phyloP scores from a whole-genome alignment of 2,797 vertebrate genomes.

The Danio jaintianensis region DNA sequence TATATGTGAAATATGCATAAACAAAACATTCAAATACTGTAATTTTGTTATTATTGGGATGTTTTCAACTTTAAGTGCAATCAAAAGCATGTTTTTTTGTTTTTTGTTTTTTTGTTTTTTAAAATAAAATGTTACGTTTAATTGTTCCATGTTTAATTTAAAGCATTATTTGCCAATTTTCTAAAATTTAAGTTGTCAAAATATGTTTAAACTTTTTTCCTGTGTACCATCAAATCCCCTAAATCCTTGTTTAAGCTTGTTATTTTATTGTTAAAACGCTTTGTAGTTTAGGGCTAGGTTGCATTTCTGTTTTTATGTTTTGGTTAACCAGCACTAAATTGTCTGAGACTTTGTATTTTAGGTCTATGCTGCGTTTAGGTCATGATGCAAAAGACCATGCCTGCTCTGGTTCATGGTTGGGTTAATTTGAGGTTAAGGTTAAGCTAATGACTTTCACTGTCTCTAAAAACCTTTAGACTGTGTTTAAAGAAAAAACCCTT shows the following conservation, averaged over 20 bases:
- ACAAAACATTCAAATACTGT: too few relatives aligned
- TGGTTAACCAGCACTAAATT: neutral
- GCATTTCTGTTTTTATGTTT: neutral
- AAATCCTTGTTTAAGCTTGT: neutral
- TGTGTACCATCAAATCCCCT: neutral
- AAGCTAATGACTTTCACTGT: slow-evolving; percentile 30
- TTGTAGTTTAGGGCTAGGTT: neutral
- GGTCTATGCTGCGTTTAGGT: neutral
- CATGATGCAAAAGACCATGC: neutral
- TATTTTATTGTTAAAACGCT: neutral
- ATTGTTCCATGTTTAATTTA: too few relatives aligned
- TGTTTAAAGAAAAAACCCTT: slow-evolving; percentile 29
- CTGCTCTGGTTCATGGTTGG: slow-evolving; percentile 27
- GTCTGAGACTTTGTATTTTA: neutral
- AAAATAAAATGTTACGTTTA: too few relatives aligned
- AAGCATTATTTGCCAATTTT: too few relatives aligned
- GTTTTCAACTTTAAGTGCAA: too few relatives aligned
- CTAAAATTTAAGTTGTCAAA: neutral
- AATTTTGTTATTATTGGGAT: too few relatives aligned
- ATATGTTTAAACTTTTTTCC: neutral
- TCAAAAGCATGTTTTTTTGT: too few relatives aligned
- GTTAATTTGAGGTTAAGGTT: slow-evolving; percentile 40
- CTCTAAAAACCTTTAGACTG: slow-evolving; percentile 40
- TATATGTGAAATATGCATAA: too few relatives aligned
- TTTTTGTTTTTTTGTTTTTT: too few relatives aligned